phyloP scores from a whole-genome alignment of 2,113 vertebrate genomes.

The Hippocampus mohnikei region DNA sequence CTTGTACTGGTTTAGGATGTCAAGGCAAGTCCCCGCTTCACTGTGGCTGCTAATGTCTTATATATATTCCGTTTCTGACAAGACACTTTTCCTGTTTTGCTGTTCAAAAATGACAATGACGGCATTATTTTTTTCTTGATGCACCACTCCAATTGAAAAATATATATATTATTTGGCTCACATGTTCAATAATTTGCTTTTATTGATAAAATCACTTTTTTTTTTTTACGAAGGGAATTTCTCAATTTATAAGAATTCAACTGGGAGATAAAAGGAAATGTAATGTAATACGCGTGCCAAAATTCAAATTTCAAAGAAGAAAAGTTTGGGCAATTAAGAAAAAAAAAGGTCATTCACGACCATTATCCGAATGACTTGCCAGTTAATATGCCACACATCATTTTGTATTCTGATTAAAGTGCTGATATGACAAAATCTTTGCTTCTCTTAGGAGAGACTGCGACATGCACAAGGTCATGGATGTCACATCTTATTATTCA shows the following conservation, averaged over 20 bases:
- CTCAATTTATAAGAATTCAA: neutral
- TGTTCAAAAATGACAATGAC: too few species aligned
- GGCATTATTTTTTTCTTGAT: neutral
- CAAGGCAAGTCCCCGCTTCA: neutral
- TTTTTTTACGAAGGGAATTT: too few species aligned
- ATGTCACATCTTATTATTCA: too few species aligned
- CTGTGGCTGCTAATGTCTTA: neutral
- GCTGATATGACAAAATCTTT: neutral
- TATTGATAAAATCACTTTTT: neutral
- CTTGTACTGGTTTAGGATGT: neutral
- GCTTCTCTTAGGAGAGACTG: neutral
- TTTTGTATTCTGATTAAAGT: neutral
- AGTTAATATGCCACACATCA: neutral
- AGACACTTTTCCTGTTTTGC: too few species aligned
- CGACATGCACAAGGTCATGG: neutral
- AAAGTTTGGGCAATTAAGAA: neutral
- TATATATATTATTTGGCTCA: too few species aligned
- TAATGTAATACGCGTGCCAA: neutral
- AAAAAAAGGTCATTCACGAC: neutral
- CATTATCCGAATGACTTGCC: neutral
- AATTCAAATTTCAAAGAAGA: neutral
- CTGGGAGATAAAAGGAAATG: neutral
- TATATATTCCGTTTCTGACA: neutral
- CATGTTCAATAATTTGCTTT: neutral
- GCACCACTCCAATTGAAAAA: neutral